Percentiles rank a stretch among this genome's conserved stretches.
Evolutionary conservation across 2,888 invertebrate species (phyloP).

Genomic region (Drosophila eohydei): DNA sequence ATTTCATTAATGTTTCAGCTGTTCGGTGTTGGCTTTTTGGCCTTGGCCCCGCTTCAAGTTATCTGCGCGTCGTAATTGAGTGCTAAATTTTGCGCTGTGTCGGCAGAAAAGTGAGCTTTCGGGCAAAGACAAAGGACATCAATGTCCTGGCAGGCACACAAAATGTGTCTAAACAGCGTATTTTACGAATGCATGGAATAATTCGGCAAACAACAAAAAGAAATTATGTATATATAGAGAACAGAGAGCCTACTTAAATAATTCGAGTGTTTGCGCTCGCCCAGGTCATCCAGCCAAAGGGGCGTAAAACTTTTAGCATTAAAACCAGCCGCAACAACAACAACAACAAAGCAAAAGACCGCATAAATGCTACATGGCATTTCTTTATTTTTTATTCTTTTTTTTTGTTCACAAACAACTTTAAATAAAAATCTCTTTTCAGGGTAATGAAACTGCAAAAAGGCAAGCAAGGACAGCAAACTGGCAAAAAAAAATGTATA

Average conservation of each 20-base stretch:
- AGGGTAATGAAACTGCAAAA: constrained; percentile 76
- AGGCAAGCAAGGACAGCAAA: constrained; percentile 51
- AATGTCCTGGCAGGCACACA: constrained; percentile 19
- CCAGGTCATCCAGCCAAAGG: constrained; percentile 51
- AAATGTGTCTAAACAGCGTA: constrained; percentile 70
- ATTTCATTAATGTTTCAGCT: constrained; percentile 60
- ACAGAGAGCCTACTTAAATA: constrained; percentile 52
- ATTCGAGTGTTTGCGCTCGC: constrained; percentile 67
- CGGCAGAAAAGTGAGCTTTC: constrained; percentile 48
- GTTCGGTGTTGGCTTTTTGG: constrained; percentile 17
- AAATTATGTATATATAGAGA: constrained; percentile 3
- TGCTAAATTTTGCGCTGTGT: constrained; percentile 74
- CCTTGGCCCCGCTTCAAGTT: constrained; percentile 51
- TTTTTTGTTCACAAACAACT: constrained; percentile 60
- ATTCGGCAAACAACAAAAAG: constrained; percentile 34
- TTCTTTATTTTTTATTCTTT: constrained; percentile 41
- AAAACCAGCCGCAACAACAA: constrained; percentile 56
- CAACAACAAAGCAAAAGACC: constrained; percentile 64
- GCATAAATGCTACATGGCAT: constrained; percentile 77
- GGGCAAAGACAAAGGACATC: constrained; percentile 44
- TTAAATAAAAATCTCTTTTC: constrained; percentile 78
- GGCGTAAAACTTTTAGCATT: constrained; percentile 67
- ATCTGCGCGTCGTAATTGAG: constrained; percentile 69
- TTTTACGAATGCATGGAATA: constrained; percentile 80
- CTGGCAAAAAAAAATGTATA: not conserved